Percentiles rank a stretch among this genome's conserved stretches.
These are phyloP conservation scores for Zosterops pallidus DNA, from an alignment of 2,113 vertebrate species.

Conservation along the genomic window DNA sequence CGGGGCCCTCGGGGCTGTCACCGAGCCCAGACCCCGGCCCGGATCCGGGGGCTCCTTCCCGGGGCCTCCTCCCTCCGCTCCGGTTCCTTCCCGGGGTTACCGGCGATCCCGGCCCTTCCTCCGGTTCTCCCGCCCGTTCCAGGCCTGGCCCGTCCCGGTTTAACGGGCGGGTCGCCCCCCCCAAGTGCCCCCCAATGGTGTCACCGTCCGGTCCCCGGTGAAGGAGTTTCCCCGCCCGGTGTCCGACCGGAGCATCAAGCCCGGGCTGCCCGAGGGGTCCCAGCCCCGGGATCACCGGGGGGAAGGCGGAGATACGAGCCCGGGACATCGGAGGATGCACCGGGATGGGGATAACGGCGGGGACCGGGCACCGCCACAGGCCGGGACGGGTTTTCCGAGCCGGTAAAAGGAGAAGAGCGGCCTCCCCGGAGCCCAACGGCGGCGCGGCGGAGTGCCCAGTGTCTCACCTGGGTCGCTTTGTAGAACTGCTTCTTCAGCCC, in stretches of 20 bases:
- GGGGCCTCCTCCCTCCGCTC: too few species aligned
- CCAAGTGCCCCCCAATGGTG: too few species aligned
- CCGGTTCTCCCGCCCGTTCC: neutral
- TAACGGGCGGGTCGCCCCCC: too few species aligned
- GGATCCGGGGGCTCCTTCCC: too few species aligned
- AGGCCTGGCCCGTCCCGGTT: neutral
- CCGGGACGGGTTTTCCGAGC: too few species aligned
- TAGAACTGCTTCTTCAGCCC: conserved; percentile 98
- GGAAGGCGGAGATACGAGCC: neutral
- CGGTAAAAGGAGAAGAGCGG: neutral
- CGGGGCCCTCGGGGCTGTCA: fast-evolving
- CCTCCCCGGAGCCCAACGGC: neutral
- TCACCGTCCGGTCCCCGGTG: neutral
- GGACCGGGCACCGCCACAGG: neutral
- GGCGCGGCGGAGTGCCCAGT: neutral
- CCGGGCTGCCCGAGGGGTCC: neutral
- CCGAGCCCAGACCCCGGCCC: too few species aligned
- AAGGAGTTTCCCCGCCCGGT: neutral
- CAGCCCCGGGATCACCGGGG: neutral
- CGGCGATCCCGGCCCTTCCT: neutral
- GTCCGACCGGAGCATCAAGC: too few species aligned
- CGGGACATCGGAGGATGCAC: fast-evolving
- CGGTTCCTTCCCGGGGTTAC: neutral
- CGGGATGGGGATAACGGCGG: neutral
- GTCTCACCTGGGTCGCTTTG: conserved; percentile 90